Evolutionary conservation across 2,888 invertebrate genomes (phyloP), one percentile per base, ranked within the genome.

Genomic region (Magallana nippona): DNA sequence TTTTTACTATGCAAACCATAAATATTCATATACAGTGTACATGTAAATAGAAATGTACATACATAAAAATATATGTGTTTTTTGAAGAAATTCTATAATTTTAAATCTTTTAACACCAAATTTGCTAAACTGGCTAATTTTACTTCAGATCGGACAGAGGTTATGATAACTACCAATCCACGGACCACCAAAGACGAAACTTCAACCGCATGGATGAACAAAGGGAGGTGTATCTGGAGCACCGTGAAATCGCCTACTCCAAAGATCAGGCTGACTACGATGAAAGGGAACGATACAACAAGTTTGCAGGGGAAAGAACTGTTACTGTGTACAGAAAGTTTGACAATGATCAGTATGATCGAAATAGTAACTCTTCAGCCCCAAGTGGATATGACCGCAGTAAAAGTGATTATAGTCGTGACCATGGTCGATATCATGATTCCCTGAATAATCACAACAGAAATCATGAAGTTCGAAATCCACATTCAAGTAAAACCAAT

Each of bases 261-360:
- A 71, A 71, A 71, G 71, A 71, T n/a, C 79, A 79, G 19, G 15
- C 13, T 5, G 71, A 71, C 56, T 71, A 82, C 13, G 82, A 55
- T 55, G 71, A 82, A 44, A 44, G 60, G 1, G 71, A 71, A 17
- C 15, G 82, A 19, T 44, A 55, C 44, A 55, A 82, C 22, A 60
- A 55, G 17, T 79, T 57, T 27, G 79, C 8, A 8, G 82, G 55
- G 15, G 82, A 60, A 22, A 82, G 82, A 56, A 82, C 71, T 2
- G 82, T 82, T 13, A 82, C 82, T 17, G 19, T 82, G 82, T 82
- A 82, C 56, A 32, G 82, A 15, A 82, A 82, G 27, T 27, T 55
- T 19, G 60, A 81, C n/a, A 44, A 71, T 71, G 82, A 82, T 56
- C 55, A 57, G 8, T 56, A 79, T 27, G 57, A 79, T 22, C 56